These are phyloP conservation scores for Halichoerus grypus DNA, from an alignment of 2,113 vertebrate species.

Conservation along the genomic window DNA sequence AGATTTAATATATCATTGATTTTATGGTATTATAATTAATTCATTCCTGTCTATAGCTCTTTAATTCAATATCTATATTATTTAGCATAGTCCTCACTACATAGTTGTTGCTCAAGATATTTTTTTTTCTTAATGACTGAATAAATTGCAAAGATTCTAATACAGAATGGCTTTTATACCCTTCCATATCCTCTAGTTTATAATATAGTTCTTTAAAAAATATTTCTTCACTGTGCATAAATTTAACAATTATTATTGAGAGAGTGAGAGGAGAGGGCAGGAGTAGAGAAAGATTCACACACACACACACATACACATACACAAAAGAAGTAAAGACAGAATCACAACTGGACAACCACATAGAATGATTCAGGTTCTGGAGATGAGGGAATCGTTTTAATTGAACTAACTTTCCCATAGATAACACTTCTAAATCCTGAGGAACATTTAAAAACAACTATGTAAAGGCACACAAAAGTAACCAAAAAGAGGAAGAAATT, in stretches of 20 bases:
- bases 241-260: not conserved
- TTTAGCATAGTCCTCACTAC: not conserved
- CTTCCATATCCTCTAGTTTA: not conserved
- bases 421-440: not conserved
- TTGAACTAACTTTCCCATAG: not conserved
- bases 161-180: not conserved
- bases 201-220: not conserved
- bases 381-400: not conserved
- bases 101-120: not conserved
- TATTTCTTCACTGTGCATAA: not conserved
- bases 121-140: not conserved
- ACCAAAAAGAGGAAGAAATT: not conserved
- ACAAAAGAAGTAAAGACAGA: not conserved
- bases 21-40: not conserved
- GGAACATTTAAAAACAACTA: not conserved
- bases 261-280: not conserved
- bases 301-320: not conserved
- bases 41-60: not conserved
- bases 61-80: not conserved
- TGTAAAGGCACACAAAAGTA: not conserved
- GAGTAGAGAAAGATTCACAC: not conserved
- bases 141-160: not conserved
- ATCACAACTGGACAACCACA: not conserved
- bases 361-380: not conserved
- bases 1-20: not conserved